These are phyloP conservation scores for Brassicogethes aeneus DNA, from an alignment of 2,888 invertebrate genomes.

Conservation along the genomic window DNA sequence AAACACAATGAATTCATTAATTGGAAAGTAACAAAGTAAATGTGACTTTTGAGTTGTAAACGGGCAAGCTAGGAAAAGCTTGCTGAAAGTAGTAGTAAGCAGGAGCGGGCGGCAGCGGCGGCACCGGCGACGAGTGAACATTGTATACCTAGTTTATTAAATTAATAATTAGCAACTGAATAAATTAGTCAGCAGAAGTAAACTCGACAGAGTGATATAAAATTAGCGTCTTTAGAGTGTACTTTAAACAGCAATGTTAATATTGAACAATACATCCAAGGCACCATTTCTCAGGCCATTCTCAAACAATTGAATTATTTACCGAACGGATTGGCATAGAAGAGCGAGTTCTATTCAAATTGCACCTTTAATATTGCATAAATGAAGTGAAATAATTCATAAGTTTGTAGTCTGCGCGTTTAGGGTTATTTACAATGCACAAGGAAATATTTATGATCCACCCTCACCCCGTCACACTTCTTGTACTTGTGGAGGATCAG, in stretches of 20 bases:
- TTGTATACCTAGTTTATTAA: constrained; percentile 2
- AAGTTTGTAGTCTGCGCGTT: constrained; percentile 44
- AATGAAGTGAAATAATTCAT: constrained; percentile 44
- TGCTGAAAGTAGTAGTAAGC: no score
- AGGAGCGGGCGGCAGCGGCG: neutral
- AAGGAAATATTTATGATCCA: constrained; percentile 50
- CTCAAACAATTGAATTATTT: constrained; percentile 42
- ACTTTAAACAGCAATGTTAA: constrained; percentile 35
- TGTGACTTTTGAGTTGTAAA: neutral
- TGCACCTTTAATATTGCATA: constrained; percentile 44
- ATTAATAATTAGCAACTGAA: constrained; percentile 6
- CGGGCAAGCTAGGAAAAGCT: neutral
- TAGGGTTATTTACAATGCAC: constrained; percentile 47
- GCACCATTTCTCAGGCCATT: constrained; percentile 38
- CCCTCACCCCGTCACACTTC: constrained; percentile 13
- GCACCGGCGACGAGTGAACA: neutral
- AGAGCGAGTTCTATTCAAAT: constrained; percentile 43
- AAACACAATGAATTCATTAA: neutral
- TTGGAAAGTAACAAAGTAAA: neutral
- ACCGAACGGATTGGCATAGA: constrained; percentile 42
- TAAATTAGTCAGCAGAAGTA: constrained; percentile 9
- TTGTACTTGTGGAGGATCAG: constrained; percentile 31
- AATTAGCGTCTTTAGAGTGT: constrained; percentile 29
- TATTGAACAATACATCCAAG: constrained; percentile 36
- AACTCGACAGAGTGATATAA: constrained; percentile 22